Base-by-base conservation (phyloP, 2,797 vertebrate species). In the Phrynocephalus forsythii region DNA sequence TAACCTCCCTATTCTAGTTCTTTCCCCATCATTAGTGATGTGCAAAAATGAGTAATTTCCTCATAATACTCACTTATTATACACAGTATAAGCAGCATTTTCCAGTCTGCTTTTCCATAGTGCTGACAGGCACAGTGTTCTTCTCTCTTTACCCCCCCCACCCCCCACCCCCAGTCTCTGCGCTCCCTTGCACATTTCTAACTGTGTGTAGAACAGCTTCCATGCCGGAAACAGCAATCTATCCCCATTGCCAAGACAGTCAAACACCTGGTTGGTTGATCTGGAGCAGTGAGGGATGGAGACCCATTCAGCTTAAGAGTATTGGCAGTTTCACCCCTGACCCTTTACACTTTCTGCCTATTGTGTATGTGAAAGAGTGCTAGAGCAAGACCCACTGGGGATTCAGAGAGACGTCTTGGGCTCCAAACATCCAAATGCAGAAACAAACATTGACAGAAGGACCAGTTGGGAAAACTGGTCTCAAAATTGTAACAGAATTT, bases 321-420 rank as follows among this genome's bases (percentile, higher is more conserved):
- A 79, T 44, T 69, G 80, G 67, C 66, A 77, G 56, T 75, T 82
- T 71, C 48, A 71, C 48, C 48, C 48, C 44, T 78, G 81, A 63
- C 82, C 48, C 48, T 78, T 44, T 79, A 71, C 20, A 79, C 33
- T 30, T 6, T 20, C 82, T 69, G 24, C 73, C 66, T 48, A 56
- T 69, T 87, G 50, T 83, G 30, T 83, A 63, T 79, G 86, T 73
- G 79, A 87, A 82, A 33, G 52, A 71, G 50, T 79, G 33, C 26
- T 71, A 24, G 7, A 6, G 28, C 9, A 79, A 79, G 26, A 79
- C 67, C 15, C 33, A 79, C 67, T 72, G 28, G 60, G 63, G 72
- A 52, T 68, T 56, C 52, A 26, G 44, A 18, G 67, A 13, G 1
- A 79, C 79, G 78, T 44, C 38, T 50, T 86, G 16, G 4, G 24